Conservation (phyloP, 2,113 vertebrate species). For the Sinocyclocheilus maitianheensis region DNA sequence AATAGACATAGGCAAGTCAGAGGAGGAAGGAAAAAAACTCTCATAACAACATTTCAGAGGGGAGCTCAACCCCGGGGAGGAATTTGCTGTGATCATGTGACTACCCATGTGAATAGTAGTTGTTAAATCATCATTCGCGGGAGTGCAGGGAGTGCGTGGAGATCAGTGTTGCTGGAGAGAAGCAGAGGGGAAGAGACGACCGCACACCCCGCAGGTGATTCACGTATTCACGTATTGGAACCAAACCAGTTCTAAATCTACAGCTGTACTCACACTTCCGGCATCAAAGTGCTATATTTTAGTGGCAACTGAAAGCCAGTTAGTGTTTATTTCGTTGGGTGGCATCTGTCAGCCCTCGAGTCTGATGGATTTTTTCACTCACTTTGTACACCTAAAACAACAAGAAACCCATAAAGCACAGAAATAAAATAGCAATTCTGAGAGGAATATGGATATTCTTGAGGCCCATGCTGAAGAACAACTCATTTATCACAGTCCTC, state of each 20-base stretch:
- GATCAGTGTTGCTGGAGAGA: conserved; percentile 9
- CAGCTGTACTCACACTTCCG: conserved; percentile 56
- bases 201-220: conserved; percentile 36
- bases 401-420: background rate
- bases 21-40: conserved; percentile 36
- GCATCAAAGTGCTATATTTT: conserved; percentile 8
- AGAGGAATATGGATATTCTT: conserved; percentile 3
- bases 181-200: conserved; percentile 27
- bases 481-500: conserved; percentile 8
- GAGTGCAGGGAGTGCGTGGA: conserved; percentile 59
- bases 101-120: conserved; percentile 63
- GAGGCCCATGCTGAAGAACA: background rate
- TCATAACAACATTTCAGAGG: conserved; percentile 57
- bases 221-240: conserved; percentile 45
- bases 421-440: conserved; percentile 30
- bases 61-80: conserved; percentile 59
- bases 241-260: conserved; percentile 50
- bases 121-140: conserved; percentile 61
- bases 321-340: conserved; percentile 13
- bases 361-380: conserved; percentile 28
- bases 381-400: conserved; percentile 13
- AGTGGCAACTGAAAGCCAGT: conserved; percentile 10
- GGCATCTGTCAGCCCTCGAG: conserved; percentile 27
- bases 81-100: conserved; percentile 63
- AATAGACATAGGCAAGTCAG: conserved; percentile 5